Base-by-base conservation (phyloP, 2,888 invertebrate species). In the Metallyticus violacea region DNA sequence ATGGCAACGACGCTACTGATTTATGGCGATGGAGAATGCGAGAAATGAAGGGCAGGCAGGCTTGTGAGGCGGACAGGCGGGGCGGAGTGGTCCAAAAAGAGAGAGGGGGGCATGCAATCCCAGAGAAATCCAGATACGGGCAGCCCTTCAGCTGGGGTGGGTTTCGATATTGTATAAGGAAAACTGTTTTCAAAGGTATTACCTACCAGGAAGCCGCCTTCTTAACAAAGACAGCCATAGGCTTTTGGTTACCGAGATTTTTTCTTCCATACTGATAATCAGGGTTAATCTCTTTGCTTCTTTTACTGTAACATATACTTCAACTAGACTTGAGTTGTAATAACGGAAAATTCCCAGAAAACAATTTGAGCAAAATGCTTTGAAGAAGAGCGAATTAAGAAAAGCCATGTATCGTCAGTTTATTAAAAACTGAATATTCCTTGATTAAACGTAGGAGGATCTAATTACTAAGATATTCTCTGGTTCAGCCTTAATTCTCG, bases 11-110 rank as follows among this genome's bases (percentile, higher is more conserved):
- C 28, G 28, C 83, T 83, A 77, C 83, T 83, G 83, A 83, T 83
- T 83, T 83, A 83, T 83, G 83, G 83, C 83, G 83, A 83, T 83
- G 83, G 83, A 83, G 83, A 83, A 83, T 83, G 83, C 83, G 83
- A 83, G 83, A 83, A 83, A 83, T 83, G 83, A 83, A 83, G 83
- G 83, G 83, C 83, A 77, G 83, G 77, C 40, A 15, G 15, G 40
- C 40, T 62, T 62, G 40, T 62, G 40, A 62, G 40, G 40, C 40
- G 83, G 83, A 77, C 83, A 77, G 83, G 77, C 26, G 83, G 26
- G 83, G 26, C 25, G 81, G 29, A 40, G 81, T 40, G 29, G 25
- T 25, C 30, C 76, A 77, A 83, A 77, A 83, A 77, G 83, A 77
- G 83, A 82, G 82, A 81, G 81, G 26, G 27, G 40, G 76, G 82